Conservation (phyloP, 2,113 vertebrate genomes). For the Garra rufa region DNA sequence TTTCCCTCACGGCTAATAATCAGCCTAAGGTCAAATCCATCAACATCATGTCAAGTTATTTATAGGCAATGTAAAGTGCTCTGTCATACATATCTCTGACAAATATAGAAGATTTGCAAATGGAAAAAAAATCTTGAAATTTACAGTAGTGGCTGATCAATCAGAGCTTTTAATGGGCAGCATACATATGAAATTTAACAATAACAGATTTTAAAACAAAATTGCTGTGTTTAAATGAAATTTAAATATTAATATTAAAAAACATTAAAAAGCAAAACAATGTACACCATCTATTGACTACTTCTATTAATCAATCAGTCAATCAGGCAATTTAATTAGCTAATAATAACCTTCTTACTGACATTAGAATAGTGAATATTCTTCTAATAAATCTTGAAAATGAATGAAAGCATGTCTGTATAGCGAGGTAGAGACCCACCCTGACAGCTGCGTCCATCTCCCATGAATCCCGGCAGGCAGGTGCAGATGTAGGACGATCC, state of each 20-base stretch:
- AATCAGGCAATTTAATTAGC: background rate
- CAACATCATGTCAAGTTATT: background rate
- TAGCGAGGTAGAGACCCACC: slow-evolving; percentile 71
- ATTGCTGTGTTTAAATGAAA: background rate
- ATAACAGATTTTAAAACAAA: background rate
- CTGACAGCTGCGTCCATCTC: slow-evolving; percentile 83
- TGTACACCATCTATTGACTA: background rate
- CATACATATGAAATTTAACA: background rate
- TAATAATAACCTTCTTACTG: background rate
- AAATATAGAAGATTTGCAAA: background rate
- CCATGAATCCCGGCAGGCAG: slow-evolving; percentile 84
- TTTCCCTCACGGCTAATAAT: background rate
- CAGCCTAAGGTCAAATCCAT: background rate
- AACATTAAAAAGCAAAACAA: background rate
- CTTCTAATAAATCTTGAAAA: background rate
- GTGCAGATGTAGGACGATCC: slow-evolving; percentile 81
- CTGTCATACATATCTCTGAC: background rate
- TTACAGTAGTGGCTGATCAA: background rate
- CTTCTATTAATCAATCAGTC: background rate
- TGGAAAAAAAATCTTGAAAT: background rate
- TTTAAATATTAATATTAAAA: background rate
- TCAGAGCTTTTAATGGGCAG: background rate
- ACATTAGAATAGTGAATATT: too few relatives aligned
- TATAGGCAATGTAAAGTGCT: background rate
- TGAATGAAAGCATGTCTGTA: background rate